phyloP scores from a whole-genome alignment of 2,113 vertebrate genomes.

The Datnioides undecimradiatus region DNA sequence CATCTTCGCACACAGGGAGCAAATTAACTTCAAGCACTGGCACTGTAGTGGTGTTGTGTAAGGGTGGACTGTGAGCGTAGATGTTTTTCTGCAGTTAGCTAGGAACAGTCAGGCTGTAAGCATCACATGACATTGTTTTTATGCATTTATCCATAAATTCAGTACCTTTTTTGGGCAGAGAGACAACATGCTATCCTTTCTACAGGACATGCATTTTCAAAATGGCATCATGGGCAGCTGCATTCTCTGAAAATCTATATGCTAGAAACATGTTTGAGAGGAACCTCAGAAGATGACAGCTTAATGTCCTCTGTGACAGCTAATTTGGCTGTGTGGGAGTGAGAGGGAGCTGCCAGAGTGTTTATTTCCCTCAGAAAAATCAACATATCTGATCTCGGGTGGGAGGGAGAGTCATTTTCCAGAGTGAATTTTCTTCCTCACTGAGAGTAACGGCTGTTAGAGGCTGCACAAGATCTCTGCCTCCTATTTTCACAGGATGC shows the following conservation, averaged over 20 bases:
- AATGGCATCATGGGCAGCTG: conserved; percentile 22
- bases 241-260: conserved; percentile 20
- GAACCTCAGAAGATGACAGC: conserved; percentile 62
- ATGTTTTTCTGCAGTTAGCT: conserved; percentile 35
- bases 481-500: conserved; percentile 53
- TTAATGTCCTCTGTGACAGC: conserved; percentile 68
- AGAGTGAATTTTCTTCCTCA: conserved; percentile 51
- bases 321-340: conserved; percentile 71
- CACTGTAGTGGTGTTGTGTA: conserved; percentile 52
- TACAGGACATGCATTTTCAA: conserved; percentile 16
- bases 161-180: conserved; percentile 13
- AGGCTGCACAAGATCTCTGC: conserved; percentile 43
- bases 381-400: conserved; percentile 74
- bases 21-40: conserved; percentile 73
- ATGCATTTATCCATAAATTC: neutral
- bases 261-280: conserved; percentile 38
- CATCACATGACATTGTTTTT: conserved; percentile 4
- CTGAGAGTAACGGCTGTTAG: conserved; percentile 40
- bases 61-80: conserved; percentile 33
- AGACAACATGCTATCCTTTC: neutral
- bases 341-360: conserved; percentile 54
- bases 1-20: conserved; percentile 66
- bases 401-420: conserved; percentile 70
- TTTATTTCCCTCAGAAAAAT: conserved; percentile 72
- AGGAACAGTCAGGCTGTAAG: conserved; percentile 28